A percentile compares a stretch with the other conserved stretches of the same genome.
phyloP scores from a whole-genome alignment of 2,113 vertebrate species.

The Notothenia rossii region DNA sequence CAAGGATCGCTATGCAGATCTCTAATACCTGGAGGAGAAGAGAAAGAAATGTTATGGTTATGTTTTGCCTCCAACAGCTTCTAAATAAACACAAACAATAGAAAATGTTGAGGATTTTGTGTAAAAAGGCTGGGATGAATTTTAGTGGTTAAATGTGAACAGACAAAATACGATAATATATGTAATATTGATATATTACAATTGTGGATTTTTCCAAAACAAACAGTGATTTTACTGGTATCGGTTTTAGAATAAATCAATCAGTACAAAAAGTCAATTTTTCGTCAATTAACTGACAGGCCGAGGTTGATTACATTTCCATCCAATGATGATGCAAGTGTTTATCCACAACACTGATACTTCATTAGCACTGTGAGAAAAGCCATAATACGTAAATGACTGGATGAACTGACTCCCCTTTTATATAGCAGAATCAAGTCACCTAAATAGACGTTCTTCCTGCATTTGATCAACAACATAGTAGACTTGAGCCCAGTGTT shows the following conservation, averaged over 20 bases:
- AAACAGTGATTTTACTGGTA: too few relatives aligned
- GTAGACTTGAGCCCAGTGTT: too few relatives aligned
- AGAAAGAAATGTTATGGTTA: neutral
- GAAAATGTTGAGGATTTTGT: neutral
- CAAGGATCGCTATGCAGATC: constrained; percentile 90
- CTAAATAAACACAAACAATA: neutral
- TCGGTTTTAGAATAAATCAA: too few relatives aligned
- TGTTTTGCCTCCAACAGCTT: neutral
- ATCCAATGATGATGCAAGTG: neutral
- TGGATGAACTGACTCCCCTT: neutral
- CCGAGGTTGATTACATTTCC: too few relatives aligned
- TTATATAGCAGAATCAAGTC: neutral
- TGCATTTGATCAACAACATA: neutral
- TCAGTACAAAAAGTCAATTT: too few relatives aligned
- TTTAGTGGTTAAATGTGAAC: neutral
- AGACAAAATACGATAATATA: neutral
- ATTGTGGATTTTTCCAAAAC: neutral
- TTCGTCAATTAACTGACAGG: too few relatives aligned
- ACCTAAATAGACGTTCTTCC: neutral
- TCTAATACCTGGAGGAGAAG: constrained; percentile 81
- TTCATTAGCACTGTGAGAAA: neutral
- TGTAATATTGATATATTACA: neutral
- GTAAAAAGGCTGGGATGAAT: neutral
- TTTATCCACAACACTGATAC: neutral
- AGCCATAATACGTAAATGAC: neutral